phyloP scores from a whole-genome alignment of 2,888 invertebrate genomes.

The Nemotelus nigrinus region DNA sequence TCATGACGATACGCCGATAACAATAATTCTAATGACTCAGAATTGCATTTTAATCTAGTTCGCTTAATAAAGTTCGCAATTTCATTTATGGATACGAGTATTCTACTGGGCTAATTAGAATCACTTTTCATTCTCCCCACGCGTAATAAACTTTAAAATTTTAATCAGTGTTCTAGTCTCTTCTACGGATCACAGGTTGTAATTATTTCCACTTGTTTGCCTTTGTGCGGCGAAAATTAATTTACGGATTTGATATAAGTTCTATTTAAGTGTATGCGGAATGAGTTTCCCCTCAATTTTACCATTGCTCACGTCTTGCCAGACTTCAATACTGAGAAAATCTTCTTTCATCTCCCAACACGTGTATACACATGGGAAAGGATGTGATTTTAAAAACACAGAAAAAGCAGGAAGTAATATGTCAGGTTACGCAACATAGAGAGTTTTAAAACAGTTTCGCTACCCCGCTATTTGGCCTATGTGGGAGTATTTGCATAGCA shows the following conservation, averaged over 20 bases:
- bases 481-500: not conserved
- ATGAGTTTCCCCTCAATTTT: constrained; percentile 1
- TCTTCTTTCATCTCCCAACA: not conserved
- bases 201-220: constrained; percentile 35
- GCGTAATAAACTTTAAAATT: not conserved
- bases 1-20: too few relatives aligned
- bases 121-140: not conserved
- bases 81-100: too few relatives aligned
- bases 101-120: not conserved
- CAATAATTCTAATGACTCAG: too few relatives aligned
- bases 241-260: constrained; percentile 8
- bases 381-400: not conserved
- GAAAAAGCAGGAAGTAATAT: not conserved
- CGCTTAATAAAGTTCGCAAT: too few relatives aligned
- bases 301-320: not conserved
- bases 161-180: not conserved
- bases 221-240: not conserved
- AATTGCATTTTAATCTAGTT: too few relatives aligned
- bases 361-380: not conserved
- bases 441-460: not conserved
- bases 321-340: not conserved
- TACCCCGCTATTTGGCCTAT: not conserved
- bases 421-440: too few relatives aligned
- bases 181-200: not conserved
- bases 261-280: not conserved